These are phyloP conservation scores for Nymphicus hollandicus DNA, from an alignment of 2,113 vertebrate species.

Conservation along the genomic window DNA sequence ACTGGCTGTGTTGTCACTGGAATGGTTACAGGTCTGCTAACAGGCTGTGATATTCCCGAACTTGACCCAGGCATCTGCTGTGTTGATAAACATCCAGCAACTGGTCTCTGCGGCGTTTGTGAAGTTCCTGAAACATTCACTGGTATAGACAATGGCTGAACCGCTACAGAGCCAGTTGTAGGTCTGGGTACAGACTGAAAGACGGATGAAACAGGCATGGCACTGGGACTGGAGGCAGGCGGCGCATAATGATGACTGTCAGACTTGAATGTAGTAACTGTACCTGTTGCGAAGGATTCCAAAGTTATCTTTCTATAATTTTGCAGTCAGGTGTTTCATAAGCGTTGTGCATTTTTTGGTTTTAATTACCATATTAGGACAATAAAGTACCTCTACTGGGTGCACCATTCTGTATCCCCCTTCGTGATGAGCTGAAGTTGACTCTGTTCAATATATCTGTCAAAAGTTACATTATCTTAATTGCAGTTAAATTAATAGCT, in stretches of 20 bases:
- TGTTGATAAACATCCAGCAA: slow-evolving; percentile 55
- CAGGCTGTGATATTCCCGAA: slow-evolving; percentile 57
- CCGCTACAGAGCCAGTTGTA: slow-evolving; percentile 45
- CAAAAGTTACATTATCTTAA: slow-evolving; percentile 69
- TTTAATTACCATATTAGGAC: slow-evolving; percentile 62
- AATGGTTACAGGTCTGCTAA: slow-evolving; percentile 61
- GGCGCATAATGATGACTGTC: slow-evolving; percentile 64
- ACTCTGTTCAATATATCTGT: slow-evolving; percentile 81
- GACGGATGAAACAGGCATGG: slow-evolving; percentile 52
- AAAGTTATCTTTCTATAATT: slow-evolving; percentile 30
- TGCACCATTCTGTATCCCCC: slow-evolving; percentile 77
- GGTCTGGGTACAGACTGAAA: slow-evolving; percentile 73
- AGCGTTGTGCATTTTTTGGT: slow-evolving; percentile 32
- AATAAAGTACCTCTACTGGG: slow-evolving; percentile 77
- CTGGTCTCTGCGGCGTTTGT: slow-evolving; percentile 46
- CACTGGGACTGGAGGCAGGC: slow-evolving; percentile 62
- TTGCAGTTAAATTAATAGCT: slow-evolving; percentile 25
- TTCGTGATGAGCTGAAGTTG: slow-evolving; percentile 72
- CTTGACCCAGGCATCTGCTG: slow-evolving; percentile 57
- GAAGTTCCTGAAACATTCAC: slow-evolving; percentile 63
- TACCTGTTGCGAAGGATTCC: slow-evolving; percentile 72
- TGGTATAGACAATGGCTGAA: slow-evolving; percentile 71
- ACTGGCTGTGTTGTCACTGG: slow-evolving; percentile 58
- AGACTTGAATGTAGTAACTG: slow-evolving; percentile 70
- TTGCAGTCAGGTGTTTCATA: neutral